A percentile compares a stretch with the other conserved stretches of the same genome.
Conservation (phyloP, 2,797 vertebrate genomes). For the Buceros bicornis region DNA sequence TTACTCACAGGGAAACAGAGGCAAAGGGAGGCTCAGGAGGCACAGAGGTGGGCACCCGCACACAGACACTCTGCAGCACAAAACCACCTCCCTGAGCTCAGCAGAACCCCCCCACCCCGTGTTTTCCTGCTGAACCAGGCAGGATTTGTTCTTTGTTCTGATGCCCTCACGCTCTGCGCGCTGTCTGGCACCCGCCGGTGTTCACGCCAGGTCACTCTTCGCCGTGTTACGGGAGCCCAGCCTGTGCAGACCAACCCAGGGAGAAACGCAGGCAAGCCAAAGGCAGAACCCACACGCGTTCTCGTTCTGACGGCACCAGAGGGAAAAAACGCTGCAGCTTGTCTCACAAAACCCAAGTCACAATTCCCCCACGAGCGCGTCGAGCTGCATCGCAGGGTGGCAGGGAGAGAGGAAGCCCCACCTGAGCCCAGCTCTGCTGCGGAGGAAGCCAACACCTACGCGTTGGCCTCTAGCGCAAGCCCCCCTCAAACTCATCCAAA, state of each 20-base stretch:
- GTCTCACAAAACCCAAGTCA: not conserved
- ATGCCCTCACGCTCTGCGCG: fast-evolving
- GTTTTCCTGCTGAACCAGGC: not conserved
- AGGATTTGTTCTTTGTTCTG: not conserved
- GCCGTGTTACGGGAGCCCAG: fast-evolving
- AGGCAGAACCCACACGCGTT: fast-evolving
- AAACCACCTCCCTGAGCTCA: not conserved
- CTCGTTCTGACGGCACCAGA: not conserved
- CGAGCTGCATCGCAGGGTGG: fast-evolving
- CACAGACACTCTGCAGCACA: fast-evolving
- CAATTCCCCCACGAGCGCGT: fast-evolving
- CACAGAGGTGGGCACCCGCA: too few relatives aligned
- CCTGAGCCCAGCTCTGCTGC: fast-evolving
- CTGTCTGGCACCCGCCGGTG: not conserved
- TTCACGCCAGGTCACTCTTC: fast-evolving
- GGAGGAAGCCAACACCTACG: fast-evolving
- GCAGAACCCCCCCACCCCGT: fast-evolving
- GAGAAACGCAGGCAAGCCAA: fast-evolving
- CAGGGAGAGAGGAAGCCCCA: fast-evolving
- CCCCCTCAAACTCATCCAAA: not conserved
- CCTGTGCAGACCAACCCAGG: fast-evolving
- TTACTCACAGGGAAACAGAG: not conserved
- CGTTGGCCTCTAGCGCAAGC: not conserved
- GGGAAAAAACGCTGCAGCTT: fast-evolving
- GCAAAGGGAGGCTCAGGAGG: not conserved